A percentile compares a stretch with the other conserved stretches of the same genome.
Evolutionary conservation across 64 coral and sea anemone species (phyloP).

Genomic region (Actinia equina): DNA sequence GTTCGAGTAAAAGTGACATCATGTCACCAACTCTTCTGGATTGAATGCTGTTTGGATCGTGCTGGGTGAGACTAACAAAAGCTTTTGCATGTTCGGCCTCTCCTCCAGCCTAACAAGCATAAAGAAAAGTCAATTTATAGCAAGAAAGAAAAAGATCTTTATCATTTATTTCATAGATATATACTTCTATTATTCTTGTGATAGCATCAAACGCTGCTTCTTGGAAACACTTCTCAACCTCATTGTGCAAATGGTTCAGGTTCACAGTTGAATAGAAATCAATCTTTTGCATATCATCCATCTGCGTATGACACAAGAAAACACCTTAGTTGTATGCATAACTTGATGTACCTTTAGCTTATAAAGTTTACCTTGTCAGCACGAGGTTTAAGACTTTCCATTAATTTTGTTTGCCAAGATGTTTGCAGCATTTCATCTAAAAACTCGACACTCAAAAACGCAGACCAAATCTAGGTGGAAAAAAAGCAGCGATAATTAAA

Average conservation of each 20-base stretch:
- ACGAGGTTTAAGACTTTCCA: not conserved
- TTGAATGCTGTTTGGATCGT: not conserved
- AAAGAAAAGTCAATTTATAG: no score
- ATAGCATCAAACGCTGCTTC: slow-evolving; percentile 28
- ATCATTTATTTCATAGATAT: no score
- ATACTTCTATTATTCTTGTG: slow-evolving; percentile 11
- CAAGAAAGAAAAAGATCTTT: no score
- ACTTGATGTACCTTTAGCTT: no score
- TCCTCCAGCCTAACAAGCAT: not conserved
- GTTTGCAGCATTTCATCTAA: not conserved
- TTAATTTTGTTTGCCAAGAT: not conserved
- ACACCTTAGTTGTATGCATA: no score
- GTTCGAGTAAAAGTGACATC: slow-evolving; percentile 17
- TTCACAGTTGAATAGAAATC: slow-evolving; percentile 36
- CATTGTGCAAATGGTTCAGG: not conserved
- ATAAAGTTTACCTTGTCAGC: not conserved
- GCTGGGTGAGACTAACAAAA: not conserved
- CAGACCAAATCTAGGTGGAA: not conserved
- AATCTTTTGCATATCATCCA: slow-evolving; percentile 2
- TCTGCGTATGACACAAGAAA: not conserved
- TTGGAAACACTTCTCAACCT: slow-evolving; percentile 21
- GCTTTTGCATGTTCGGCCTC: not conserved
- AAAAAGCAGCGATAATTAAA: not conserved
- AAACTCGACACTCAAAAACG: not conserved
- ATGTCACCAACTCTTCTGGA: not conserved